A percentile compares a stretch with the other conserved stretches of the same genome.
Conservation (phyloP, 2,113 vertebrate genomes). For the Aix galericulata region DNA sequence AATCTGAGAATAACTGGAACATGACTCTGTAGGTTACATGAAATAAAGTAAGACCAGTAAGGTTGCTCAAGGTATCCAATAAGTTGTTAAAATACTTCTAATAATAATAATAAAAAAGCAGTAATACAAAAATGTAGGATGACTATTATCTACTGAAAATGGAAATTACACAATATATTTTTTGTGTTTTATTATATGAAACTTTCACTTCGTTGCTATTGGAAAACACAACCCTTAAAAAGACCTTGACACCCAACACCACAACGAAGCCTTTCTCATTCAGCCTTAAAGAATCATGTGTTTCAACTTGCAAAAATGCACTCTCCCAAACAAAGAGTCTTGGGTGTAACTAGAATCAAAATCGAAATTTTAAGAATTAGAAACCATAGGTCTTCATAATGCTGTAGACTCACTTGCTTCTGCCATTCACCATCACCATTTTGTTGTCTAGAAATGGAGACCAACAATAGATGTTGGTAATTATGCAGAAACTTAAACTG, state of each 20-base stretch:
- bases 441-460: slow-evolving; percentile 64
- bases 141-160: not conserved
- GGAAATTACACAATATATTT: not conserved
- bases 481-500: slow-evolving; percentile 66
- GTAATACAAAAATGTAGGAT: not conserved
- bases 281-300: not conserved
- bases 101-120: not conserved
- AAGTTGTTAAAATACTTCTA: not conserved
- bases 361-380: slow-evolving; percentile 48
- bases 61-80: not conserved
- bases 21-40: not conserved
- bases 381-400: slow-evolving; percentile 57
- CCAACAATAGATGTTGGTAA: slow-evolving; percentile 61
- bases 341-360: slow-evolving; percentile 47
- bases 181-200: not conserved
- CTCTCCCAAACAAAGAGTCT: not conserved
- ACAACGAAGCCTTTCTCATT: not conserved
- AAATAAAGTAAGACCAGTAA: not conserved
- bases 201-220: not conserved
- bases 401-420: slow-evolving; percentile 48
- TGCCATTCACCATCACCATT: slow-evolving; percentile 61
- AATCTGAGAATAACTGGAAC: not conserved
- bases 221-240: not conserved
- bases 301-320: not conserved
- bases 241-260: not conserved